Percentiles rank a stretch among this genome's conserved stretches.
Evolutionary conservation across 2,797 vertebrate species (phyloP).

Genomic region (Halcyon chelicuti): DNA sequence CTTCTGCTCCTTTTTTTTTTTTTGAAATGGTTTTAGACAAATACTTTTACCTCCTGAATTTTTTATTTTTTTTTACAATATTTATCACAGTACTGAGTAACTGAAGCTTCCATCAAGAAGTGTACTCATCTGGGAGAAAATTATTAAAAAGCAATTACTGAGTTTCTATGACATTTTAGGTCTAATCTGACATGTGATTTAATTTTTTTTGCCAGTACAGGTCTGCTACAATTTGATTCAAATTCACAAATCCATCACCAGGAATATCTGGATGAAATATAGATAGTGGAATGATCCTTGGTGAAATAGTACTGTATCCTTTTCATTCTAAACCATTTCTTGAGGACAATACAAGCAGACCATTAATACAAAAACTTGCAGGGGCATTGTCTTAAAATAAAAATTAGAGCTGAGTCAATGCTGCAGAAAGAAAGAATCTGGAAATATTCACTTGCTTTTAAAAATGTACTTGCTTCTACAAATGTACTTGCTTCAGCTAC

Average conservation of each 20-base stretch:
- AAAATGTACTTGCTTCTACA: neutral
- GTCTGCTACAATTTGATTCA: neutral
- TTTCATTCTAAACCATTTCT: neutral
- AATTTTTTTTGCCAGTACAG: neutral
- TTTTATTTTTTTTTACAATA: rapidly evolving
- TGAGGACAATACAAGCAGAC: neutral
- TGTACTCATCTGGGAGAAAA: neutral
- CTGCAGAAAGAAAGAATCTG: neutral
- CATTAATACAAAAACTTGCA: neutral
- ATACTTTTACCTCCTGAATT: neutral
- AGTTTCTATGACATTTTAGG: neutral
- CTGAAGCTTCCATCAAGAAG: neutral
- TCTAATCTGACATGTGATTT: neutral
- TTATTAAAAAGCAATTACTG: neutral
- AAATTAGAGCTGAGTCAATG: neutral
- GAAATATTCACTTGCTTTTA: neutral
- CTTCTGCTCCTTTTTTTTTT: neutral
- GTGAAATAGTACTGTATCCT: neutral
- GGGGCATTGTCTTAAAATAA: neutral
- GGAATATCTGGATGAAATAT: neutral
- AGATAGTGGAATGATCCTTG: neutral
- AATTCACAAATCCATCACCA: neutral
- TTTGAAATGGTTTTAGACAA: neutral
- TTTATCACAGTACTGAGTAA: neutral
- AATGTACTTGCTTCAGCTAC: neutral